Evolutionary conservation across 2,888 invertebrate species (phyloP).

Genomic region (Torymus texanus): DNA sequence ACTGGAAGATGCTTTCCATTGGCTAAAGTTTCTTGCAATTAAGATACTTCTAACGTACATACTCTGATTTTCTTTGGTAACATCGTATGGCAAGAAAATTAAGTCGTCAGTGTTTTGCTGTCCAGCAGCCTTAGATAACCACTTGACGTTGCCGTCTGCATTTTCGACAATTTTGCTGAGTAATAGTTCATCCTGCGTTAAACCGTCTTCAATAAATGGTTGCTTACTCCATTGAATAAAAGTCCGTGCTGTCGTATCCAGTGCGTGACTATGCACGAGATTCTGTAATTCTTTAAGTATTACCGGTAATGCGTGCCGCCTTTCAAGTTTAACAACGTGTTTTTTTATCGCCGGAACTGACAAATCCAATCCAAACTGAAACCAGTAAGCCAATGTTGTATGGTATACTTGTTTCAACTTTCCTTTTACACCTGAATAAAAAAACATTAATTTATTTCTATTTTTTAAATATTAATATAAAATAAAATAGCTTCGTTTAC

Average conservation of each 20-base stretch:
- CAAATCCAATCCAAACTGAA: slow-evolving; percentile 78
- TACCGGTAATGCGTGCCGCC: slow-evolving; percentile 75
- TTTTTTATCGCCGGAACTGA: slow-evolving; percentile 79
- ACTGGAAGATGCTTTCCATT: slow-evolving; percentile 78
- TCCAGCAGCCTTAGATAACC: slow-evolving; percentile 56
- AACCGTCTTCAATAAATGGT: slow-evolving; percentile 69
- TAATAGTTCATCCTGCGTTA: slow-evolving; percentile 58
- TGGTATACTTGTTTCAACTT: slow-evolving; percentile 77
- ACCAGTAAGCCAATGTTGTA: slow-evolving; percentile 78
- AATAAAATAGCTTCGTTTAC: slow-evolving; percentile 3
- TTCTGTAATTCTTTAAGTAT: slow-evolving; percentile 76
- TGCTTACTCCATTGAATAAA: slow-evolving; percentile 74
- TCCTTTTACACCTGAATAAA: slow-evolving; percentile 76
- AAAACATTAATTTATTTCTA: background rate
- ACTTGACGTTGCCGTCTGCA: slow-evolving; percentile 56
- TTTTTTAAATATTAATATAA: background rate
- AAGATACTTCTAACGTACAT: slow-evolving; percentile 77
- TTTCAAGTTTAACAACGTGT: slow-evolving; percentile 75
- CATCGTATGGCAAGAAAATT: slow-evolving; percentile 72
- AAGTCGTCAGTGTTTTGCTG: slow-evolving; percentile 48
- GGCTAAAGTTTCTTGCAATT: slow-evolving; percentile 80
- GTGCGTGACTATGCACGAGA: slow-evolving; percentile 74
- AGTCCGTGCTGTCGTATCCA: slow-evolving; percentile 74
- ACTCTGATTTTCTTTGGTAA: slow-evolving; percentile 69
- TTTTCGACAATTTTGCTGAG: slow-evolving; percentile 54